Evolutionary conservation across 2,888 invertebrate genomes (phyloP).

Genomic region (Saturnia pavonia): DNA sequence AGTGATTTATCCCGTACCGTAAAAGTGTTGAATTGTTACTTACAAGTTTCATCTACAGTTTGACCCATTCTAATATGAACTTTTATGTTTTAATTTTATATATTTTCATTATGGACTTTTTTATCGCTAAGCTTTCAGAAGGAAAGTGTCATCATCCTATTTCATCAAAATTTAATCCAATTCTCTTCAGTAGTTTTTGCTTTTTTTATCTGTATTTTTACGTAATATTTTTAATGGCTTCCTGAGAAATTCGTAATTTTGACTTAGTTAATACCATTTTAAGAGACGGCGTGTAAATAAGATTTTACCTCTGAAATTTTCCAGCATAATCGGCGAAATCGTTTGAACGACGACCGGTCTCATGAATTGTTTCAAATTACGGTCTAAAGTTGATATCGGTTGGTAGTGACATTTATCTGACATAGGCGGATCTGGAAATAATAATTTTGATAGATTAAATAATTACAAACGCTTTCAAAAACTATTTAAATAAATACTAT

Average conservation of each 20-base stretch:
- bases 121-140: too few species aligned
- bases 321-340: constrained; percentile 79
- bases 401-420: constrained; percentile 77
- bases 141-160: too few species aligned
- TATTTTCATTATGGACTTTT: too few species aligned
- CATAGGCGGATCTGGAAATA: constrained; percentile 73
- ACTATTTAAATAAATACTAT: too few species aligned
- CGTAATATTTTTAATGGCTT: not conserved
- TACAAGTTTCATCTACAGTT: too few species aligned
- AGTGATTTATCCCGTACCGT: too few species aligned
- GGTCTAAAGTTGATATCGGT: constrained; percentile 72
- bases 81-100: too few species aligned
- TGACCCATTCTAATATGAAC: too few species aligned
- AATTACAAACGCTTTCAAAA: constrained; percentile 33
- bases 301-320: constrained; percentile 79
- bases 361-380: constrained; percentile 78
- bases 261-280: not conserved
- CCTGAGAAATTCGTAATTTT: not conserved
- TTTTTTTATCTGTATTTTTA: too few species aligned
- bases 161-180: too few species aligned
- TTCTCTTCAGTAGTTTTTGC: too few species aligned
- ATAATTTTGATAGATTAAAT: constrained; percentile 37
- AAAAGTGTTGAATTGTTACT: too few species aligned
- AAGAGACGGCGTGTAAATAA: not conserved
- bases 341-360: constrained; percentile 75